Base-by-base conservation (phyloP, 2,888 invertebrate genomes). In the Incurvaria masculella region DNA sequence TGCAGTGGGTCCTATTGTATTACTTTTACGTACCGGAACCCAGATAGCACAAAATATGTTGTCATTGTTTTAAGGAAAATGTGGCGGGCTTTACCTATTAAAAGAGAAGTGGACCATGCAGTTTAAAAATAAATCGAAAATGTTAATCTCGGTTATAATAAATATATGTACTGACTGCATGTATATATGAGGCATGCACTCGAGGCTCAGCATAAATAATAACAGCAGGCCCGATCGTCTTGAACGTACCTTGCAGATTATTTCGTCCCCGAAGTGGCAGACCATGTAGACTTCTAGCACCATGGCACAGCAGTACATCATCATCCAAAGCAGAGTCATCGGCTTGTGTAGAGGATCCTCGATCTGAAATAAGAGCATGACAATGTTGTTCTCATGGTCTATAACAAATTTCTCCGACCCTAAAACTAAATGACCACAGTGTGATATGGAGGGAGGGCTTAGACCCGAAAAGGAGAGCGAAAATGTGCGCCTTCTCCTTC, bases 311-410 rank as follows among this genome's bases (percentile, higher is more conserved):
- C 79, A 61, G 58, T 79, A 79, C 52, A 78, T 69, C 17, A 69
- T 69, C 72, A 75, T 75, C 79, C 79, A 79, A 50, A 69, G 64
- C 54, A 79, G 74, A 63, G 79, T 78, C 65, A 78, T 68, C 44
- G 72, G 72, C 55, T 79, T 78, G 48, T 64, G 64, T 46, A 59
- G 59, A n/a, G 79, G 76, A 53, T 78, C 68, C 59, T 75, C 74
- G 51, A 79, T 79, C 79, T 79, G 43, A 14, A 45, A 39, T 19
- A 33, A n/a, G n/a, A n/a, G n/a, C n/a, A n/a, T n/a, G n/a, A n/a
- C n/a, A n/a, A n/a, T n/a, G n/a, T n/a, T n/a, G n/a, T n/a, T n/a
- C n/a, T n/a, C n/a, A n/a, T n/a, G n/a, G n/a, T n/a, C n/a, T n/a
- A n/a, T n/a, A n/a, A n/a, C n/a, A n/a, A n/a, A n/a, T n/a, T n/a